phyloP scores from a whole-genome alignment of 2,113 vertebrate genomes.

The Connochaetes taurinus region DNA sequence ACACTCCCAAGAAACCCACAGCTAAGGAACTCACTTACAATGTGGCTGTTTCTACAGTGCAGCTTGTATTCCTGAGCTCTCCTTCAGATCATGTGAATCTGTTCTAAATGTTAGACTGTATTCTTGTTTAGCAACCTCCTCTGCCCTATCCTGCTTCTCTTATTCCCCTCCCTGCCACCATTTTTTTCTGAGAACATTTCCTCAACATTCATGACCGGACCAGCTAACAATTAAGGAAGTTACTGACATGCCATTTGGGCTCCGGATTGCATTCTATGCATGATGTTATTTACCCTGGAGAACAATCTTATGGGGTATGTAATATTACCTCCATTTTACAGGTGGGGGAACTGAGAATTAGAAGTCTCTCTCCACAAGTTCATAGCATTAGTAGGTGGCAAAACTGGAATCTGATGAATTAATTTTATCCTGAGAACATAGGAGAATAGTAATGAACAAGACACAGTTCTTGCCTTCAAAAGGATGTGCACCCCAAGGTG shows the following conservation, averaged over 20 bases:
- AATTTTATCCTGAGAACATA: not conserved
- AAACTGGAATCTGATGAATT: not conserved
- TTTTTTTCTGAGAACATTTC: not conserved
- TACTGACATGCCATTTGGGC: not conserved
- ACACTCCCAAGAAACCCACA: not conserved
- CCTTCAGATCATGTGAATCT: not conserved
- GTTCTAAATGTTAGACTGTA: not conserved
- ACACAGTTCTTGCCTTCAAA: not conserved
- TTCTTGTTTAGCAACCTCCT: not conserved
- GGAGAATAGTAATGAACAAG: not conserved
- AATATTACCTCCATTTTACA: not conserved
- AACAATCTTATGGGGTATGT: not conserved
- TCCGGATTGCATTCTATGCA: not conserved
- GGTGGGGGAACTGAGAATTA: not conserved
- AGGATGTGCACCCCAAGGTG: not conserved
- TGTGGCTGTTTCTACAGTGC: not conserved
- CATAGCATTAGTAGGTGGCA: not conserved
- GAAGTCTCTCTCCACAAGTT: not conserved
- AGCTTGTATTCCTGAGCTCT: not conserved
- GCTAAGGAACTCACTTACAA: not conserved
- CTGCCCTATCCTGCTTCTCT: not conserved
- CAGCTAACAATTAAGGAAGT: not conserved
- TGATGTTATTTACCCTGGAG: not conserved
- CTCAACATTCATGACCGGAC: not conserved
- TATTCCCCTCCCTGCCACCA: fast-evolving